phyloP scores from a whole-genome alignment of 2,888 invertebrate species.

The Alloplasta piceator region DNA sequence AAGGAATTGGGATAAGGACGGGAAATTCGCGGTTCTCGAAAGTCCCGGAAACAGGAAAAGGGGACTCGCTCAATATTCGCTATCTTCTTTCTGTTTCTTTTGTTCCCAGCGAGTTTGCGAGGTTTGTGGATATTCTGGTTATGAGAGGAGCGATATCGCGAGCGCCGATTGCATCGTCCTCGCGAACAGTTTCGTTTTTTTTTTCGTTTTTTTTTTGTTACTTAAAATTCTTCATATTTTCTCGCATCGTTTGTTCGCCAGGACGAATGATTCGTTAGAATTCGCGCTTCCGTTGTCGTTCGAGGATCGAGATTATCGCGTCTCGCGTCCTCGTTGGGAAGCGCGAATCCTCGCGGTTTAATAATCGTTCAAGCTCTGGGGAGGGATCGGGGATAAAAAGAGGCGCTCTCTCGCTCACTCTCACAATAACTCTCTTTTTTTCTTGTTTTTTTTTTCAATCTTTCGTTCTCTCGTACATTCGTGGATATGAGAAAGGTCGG shows the following conservation, averaged over 20 bases:
- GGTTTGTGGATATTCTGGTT: constrained; percentile 19
- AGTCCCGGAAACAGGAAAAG: not conserved
- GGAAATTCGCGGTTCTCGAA: not conserved
- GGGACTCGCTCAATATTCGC: not conserved
- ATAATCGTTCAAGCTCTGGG: constrained; percentile 2
- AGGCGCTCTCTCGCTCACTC: constrained; percentile 57
- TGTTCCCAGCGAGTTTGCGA: constrained; percentile 17
- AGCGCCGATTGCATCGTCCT: constrained; percentile 73
- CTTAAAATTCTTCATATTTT: no score
- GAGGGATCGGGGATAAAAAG: no score
- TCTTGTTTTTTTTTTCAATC: constrained; percentile 69
- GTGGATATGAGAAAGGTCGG: constrained; percentile 53
- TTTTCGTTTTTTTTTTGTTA: not conserved
- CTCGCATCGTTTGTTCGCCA: constrained; percentile 70
- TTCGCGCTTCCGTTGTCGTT: constrained; percentile 12
- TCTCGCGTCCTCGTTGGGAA: constrained; percentile 7
- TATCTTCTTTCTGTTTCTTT: not conserved
- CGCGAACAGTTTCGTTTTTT: constrained; percentile 72
- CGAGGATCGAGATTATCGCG: not conserved
- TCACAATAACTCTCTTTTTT: constrained; percentile 67
- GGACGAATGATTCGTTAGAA: constrained; percentile 72
- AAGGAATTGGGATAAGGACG: constrained; percentile 39
- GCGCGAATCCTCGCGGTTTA: constrained; percentile 20
- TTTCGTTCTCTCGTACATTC: constrained; percentile 70
- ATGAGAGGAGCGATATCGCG: constrained; percentile 56